Conservation (phyloP, 2,113 vertebrate species). For the Megaceryle maxima region DNA sequence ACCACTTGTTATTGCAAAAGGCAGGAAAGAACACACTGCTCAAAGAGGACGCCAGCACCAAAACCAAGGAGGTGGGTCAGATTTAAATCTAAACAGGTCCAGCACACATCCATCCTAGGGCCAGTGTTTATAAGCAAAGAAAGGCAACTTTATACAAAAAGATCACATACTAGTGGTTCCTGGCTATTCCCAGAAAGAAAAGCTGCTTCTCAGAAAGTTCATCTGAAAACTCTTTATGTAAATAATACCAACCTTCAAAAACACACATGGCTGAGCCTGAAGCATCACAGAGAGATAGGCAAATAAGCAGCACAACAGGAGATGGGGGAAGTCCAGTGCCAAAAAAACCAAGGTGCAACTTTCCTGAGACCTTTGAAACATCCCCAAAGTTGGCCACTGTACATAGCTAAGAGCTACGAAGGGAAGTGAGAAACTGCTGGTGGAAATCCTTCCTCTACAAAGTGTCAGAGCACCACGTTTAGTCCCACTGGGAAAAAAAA, state of each 20-base stretch:
- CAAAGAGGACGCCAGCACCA: not conserved
- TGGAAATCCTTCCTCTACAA: not conserved
- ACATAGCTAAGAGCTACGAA: not conserved
- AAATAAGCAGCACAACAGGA: constrained; percentile 23
- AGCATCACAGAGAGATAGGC: not conserved
- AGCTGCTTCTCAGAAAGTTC: constrained; percentile 54
- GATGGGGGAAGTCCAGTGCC: not conserved
- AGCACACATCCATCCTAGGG: constrained; percentile 49
- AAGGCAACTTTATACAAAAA: constrained; percentile 62
- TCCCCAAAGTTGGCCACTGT: not conserved
- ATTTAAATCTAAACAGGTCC: constrained; percentile 56
- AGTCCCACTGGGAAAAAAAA: not conserved
- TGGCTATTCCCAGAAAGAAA: constrained; percentile 42
- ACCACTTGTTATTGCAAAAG: not conserved
- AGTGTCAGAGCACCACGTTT: not conserved
- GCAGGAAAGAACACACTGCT: not conserved
- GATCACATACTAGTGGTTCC: constrained; percentile 1
- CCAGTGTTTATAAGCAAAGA: constrained; percentile 56
- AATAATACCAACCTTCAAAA: constrained; percentile 32
- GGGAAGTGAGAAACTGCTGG: not conserved
- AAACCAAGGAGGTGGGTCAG: constrained; percentile 21
- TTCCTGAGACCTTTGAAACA: not conserved
- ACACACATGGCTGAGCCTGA: not conserved
- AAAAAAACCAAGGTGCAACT: not conserved
- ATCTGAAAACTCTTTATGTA: constrained; percentile 19